Conservation (phyloP, 1,140 invertebrate species). For the Leptestheria dahalacensis region DNA sequence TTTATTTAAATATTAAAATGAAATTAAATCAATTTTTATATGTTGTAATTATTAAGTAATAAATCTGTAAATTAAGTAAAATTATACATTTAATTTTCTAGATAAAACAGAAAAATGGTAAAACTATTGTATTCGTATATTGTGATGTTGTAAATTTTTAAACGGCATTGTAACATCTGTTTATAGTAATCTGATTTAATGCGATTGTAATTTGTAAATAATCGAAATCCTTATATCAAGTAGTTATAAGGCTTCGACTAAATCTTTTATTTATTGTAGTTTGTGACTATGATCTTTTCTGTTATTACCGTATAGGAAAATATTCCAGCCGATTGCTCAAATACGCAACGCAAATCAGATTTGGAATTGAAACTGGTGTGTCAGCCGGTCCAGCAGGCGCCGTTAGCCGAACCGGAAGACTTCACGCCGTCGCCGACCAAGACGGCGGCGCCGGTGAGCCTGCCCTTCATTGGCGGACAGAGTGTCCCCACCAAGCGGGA, state of each 20-base stretch:
- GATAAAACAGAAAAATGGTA: too few relatives aligned
- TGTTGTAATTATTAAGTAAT: too few relatives aligned
- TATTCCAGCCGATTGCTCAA: background rate
- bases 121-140: too few relatives aligned
- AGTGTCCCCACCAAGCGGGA: background rate
- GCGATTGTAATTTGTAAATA: too few relatives aligned
- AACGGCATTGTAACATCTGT: too few relatives aligned
- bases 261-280: background rate
- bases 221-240: too few relatives aligned
- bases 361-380: background rate
- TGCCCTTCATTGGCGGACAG: background rate
- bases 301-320: background rate
- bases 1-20: too few relatives aligned
- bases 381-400: slow-evolving; percentile 22
- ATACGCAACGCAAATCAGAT: background rate
- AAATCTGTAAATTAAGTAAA: too few relatives aligned
- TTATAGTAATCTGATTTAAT: too few relatives aligned
- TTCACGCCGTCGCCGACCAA: slow-evolving; percentile 10
- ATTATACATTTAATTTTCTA: too few relatives aligned
- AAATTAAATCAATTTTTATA: too few relatives aligned
- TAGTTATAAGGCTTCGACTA: background rate
- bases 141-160: too few relatives aligned
- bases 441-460: slow-evolving; percentile 4
- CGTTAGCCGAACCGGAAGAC: slow-evolving; percentile 9
- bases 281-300: background rate